These are phyloP conservation scores for Diarsia brunnea DNA, from an alignment of 2,888 invertebrate genomes.

Conservation along the genomic window DNA sequence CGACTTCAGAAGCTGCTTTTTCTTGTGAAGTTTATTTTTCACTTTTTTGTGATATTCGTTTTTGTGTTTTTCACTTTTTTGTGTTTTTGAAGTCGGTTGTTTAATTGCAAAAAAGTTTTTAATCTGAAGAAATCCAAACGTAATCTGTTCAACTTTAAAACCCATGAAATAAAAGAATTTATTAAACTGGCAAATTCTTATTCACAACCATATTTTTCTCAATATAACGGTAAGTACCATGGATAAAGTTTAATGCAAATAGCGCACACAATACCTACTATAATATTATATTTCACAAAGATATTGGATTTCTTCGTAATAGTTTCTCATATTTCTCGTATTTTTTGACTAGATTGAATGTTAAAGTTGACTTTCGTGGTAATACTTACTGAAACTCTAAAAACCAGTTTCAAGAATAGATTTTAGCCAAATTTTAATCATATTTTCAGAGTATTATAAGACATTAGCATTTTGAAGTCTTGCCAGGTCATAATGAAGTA, in stretches of 20 bases:
- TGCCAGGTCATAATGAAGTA: not conserved
- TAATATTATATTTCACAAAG: conserved; percentile 13
- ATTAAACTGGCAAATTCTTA: not conserved
- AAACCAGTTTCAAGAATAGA: not conserved
- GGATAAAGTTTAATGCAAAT: not conserved
- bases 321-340: conserved; percentile 21
- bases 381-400: not conserved
- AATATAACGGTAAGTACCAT: not conserved
- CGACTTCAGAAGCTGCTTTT: too few relatives aligned
- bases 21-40: too few relatives aligned
- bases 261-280: not conserved
- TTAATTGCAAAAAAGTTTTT: too few relatives aligned
- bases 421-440: not conserved
- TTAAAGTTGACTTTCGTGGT: not conserved
- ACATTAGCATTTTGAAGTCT: not conserved
- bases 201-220: conserved; percentile 6
- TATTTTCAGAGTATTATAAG: not conserved
- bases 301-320: conserved; percentile 29
- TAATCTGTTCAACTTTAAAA: too few relatives aligned
- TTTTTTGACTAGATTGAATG: conserved; percentile 17
- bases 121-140: too few relatives aligned
- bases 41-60: too few relatives aligned
- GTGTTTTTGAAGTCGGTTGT: too few relatives aligned
- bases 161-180: too few relatives aligned
- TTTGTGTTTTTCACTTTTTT: too few relatives aligned